Conservation (phyloP, 1,140 invertebrate species). For the Melanaphis sacchari region DNA sequence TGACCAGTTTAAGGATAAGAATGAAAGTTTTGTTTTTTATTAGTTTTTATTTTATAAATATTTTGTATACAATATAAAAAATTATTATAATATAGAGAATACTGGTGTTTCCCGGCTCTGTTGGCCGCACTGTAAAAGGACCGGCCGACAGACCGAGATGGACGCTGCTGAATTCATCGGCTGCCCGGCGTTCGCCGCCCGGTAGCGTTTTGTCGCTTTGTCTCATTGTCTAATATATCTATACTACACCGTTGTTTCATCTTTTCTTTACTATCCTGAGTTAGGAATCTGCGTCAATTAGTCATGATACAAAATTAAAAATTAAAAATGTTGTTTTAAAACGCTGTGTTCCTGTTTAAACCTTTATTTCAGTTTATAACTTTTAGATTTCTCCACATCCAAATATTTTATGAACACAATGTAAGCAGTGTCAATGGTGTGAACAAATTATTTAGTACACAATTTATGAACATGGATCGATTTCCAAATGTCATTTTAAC, state of each 20-base stretch:
- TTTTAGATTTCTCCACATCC: background rate
- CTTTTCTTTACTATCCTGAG: too few relatives aligned
- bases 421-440: background rate
- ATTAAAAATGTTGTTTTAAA: background rate
- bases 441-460: background rate
- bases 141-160: background rate
- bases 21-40: background rate
- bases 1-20: background rate
- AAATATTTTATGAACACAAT: background rate
- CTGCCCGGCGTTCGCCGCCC: background rate
- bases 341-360: background rate
- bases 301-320: background rate
- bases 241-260: background rate
- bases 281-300: background rate
- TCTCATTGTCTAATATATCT: too few relatives aligned
- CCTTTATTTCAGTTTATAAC: background rate
- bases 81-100: background rate
- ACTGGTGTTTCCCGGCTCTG: background rate
- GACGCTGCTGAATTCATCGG: slow-evolving; percentile 10
- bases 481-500: background rate
- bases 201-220: background rate
- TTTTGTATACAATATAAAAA: background rate
- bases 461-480: background rate
- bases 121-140: background rate
- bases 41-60: background rate